These are phyloP conservation scores for Clistopyga incitator DNA, from an alignment of 2,888 invertebrate genomes.

Conservation along the genomic window DNA sequence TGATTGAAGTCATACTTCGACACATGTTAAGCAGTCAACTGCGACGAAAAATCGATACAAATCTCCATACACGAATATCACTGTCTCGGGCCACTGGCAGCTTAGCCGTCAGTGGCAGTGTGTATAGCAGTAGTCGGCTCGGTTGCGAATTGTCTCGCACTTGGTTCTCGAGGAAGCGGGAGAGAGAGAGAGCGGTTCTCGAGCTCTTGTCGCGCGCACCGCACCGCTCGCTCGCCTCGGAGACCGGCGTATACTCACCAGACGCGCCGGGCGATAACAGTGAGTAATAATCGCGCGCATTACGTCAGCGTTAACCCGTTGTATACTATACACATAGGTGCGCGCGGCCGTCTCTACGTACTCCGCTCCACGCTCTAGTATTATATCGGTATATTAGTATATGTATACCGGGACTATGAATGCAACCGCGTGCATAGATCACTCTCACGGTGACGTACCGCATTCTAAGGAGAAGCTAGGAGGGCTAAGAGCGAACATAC, in stretches of 20 bases:
- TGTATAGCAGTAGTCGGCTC: neutral
- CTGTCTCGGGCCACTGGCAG: neutral
- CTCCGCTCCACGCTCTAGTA: slow-evolving; percentile 66
- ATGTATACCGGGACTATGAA: slow-evolving; percentile 66
- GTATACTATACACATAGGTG: slow-evolving; percentile 21
- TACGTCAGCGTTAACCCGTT: slow-evolving; percentile 76
- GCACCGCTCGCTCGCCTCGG: slow-evolving; percentile 64
- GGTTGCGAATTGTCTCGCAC: slow-evolving; percentile 45
- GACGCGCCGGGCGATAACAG: slow-evolving; percentile 75
- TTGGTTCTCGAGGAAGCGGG: slow-evolving; percentile 4
- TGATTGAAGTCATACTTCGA: slow-evolving; percentile 3
- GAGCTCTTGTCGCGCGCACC: slow-evolving; percentile 46
- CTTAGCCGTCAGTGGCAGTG: neutral
- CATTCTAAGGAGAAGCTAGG: slow-evolving; percentile 74
- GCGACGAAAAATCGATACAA: slow-evolving; percentile 20
- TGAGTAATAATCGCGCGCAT: slow-evolving; percentile 80
- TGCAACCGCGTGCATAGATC: slow-evolving; percentile 77
- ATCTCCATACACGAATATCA: slow-evolving; percentile 8
- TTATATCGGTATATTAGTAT: slow-evolving; percentile 33
- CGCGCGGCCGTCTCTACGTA: neutral
- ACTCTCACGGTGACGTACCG: slow-evolving; percentile 71
- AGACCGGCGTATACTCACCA: slow-evolving; percentile 49
- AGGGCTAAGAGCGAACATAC: slow-evolving; percentile 56
- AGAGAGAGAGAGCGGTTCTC: neutral
- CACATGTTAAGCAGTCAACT: slow-evolving; percentile 5